Conservation (phyloP, 1,140 invertebrate genomes). For the Drosophila lacteicornis region DNA sequence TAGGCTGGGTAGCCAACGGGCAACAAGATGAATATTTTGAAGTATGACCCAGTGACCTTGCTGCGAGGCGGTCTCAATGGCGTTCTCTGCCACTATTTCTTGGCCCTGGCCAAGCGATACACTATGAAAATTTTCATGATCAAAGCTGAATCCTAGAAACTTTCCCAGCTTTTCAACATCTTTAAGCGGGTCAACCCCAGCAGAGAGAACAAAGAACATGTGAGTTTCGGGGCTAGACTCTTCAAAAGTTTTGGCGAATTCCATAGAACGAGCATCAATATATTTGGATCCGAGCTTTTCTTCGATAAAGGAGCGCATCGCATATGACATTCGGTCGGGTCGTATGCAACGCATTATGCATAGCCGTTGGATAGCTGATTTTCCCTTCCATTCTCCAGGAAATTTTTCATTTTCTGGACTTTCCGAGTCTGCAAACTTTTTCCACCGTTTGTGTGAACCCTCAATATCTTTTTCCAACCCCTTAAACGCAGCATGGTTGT, state of each 20-base stretch:
- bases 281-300: conserved; percentile 95
- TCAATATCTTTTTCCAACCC: conserved; percentile 97
- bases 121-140: conserved; percentile 95
- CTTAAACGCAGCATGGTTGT: conserved; percentile 92
- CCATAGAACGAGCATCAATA: conserved; percentile 90
- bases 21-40: conserved; percentile 96
- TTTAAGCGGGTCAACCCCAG: conserved; percentile 97
- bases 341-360: conserved; percentile 96
- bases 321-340: conserved; percentile 94
- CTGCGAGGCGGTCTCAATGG: conserved; percentile 91
- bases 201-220: conserved; percentile 97
- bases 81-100: conserved; percentile 94
- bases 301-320: conserved; percentile 89
- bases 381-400: conserved; percentile 98
- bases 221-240: conserved; percentile 94
- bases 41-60: conserved; percentile 97
- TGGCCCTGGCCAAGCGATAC: conserved; percentile 98
- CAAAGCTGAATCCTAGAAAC: conserved; percentile 91
- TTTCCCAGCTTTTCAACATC: conserved; percentile 93
- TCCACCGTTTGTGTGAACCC: conserved; percentile 95
- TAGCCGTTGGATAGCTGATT: conserved; percentile 93
- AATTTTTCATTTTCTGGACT: conserved; percentile 96
- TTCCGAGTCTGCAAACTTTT: conserved; percentile 96
- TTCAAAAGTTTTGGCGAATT: conserved; percentile 94
- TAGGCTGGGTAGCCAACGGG: conserved; percentile 93